Base-by-base conservation (phyloP, 2,888 invertebrate species). In the Oasisia sp. region DNA sequence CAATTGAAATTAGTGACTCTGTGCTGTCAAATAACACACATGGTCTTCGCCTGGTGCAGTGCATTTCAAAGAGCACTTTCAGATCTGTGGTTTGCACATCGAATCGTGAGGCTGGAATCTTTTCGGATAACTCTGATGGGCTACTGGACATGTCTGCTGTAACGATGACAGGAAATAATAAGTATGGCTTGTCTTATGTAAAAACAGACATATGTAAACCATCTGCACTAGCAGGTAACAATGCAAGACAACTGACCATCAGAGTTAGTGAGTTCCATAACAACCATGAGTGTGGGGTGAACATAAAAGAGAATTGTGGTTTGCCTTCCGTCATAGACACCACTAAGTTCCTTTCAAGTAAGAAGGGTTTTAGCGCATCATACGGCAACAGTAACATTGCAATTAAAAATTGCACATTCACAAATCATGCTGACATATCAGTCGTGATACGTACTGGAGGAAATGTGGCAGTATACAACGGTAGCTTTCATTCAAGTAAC, bases 401-500 rank as follows among this genome's bases (percentile, higher is more conserved):
- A 74, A 74, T 74, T n/a, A 74, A 74, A 74, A 74, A 74, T 27
- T 74, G 74, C 74, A 27, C 74, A 5, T 74, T 74, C 74, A 27
- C 27, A 1, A 74, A 74, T 74, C 74, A 74, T 27, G 5, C 27
- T 7, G 74, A 74, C 19, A 74, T 74, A 74, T 74, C 74, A 74
- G 74, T 74, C 3, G 27, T 74, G 74, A 7, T 74, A 74, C 14
- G 7, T 74, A 74, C 74, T 27, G 27, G 74, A 74, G 74, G 74
- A 19, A 74, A 74, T 27, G 74, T n/a, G n/a, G n/a, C 7, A 19
- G 27, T 74, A 74, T 74, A 19, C 74, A 74, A 74, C 74, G n/a
- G 74, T 74, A 74, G n/a, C 74, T 74, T 74, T 74, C 74, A 74
- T n/a, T 74, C n/a, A 74, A 74, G n/a, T n/a, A 74, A 74, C 27